Conservation (phyloP, 1,140 invertebrate genomes). For the Atta cephalotes region DNA sequence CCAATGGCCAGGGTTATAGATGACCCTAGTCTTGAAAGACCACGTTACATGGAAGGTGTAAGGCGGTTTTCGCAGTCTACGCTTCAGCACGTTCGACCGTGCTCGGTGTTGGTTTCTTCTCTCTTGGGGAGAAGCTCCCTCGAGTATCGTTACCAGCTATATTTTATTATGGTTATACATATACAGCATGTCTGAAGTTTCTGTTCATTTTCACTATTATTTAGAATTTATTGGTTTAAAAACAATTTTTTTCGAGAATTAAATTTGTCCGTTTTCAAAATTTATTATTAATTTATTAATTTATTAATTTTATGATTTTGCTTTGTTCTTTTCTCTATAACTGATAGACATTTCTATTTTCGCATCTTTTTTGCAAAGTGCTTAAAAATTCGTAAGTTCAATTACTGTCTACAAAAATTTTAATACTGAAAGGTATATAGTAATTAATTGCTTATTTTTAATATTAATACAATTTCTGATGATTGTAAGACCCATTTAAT, state of each 20-base stretch:
- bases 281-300: not conserved
- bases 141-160: constrained; percentile 52
- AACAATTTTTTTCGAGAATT: not conserved
- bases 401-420: no score
- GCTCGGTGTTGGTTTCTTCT: constrained; percentile 16
- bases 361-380: not conserved
- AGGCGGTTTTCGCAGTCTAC: constrained; percentile 56
- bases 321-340: not conserved
- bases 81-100: constrained; percentile 58
- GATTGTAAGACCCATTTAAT: no score
- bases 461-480: no score
- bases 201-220: not conserved
- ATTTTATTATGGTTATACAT: constrained; percentile 13
- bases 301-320: not conserved
- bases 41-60: constrained; percentile 51
- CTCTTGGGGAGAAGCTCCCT: constrained; percentile 41
- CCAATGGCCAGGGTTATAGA: constrained; percentile 76
- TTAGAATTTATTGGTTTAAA: not conserved
- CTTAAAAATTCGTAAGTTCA: not conserved
- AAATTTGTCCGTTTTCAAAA: not conserved
- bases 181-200: not conserved
- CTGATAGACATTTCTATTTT: not conserved
- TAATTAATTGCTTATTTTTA: no score
- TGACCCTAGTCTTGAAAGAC: constrained; percentile 77
- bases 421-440: no score